A percentile compares a stretch with the other conserved stretches of the same genome.
Evolutionary conservation across 2,888 invertebrate species (phyloP).

Genomic region (Dyspetes luteomarginatus): DNA sequence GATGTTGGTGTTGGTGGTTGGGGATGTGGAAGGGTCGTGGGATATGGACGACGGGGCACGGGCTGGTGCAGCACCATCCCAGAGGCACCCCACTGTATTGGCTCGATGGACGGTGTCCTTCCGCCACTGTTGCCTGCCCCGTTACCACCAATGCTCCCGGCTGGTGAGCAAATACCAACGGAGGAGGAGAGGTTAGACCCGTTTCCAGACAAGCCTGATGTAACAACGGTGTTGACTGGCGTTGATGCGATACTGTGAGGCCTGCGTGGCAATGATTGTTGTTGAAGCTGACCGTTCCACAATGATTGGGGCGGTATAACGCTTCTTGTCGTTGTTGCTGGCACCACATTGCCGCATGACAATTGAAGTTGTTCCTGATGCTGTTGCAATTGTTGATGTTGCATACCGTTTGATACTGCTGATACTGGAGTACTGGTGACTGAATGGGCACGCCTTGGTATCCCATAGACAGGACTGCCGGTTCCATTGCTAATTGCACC

Average conservation of each 20-base stretch:
- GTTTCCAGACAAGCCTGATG: conserved; percentile 69
- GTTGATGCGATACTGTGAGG: conserved; percentile 87
- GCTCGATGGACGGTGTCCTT: conserved; percentile 77
- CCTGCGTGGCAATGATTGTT: conserved; percentile 82
- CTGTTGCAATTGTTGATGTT: conserved; percentile 66
- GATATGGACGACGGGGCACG: conserved; percentile 80
- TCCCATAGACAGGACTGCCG: conserved; percentile 58
- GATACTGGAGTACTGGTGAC: conserved; percentile 78
- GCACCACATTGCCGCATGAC: conserved; percentile 55
- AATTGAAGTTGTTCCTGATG: conserved; percentile 69
- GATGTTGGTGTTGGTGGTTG: conserved; percentile 85
- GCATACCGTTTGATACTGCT: conserved; percentile 67
- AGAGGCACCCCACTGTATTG: conserved; percentile 81
- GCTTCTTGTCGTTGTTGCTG: conserved; percentile 71
- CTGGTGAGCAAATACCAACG: conserved; percentile 70
- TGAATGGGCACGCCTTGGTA: conserved; percentile 72
- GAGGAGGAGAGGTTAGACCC: conserved; percentile 53
- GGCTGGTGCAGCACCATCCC: conserved; percentile 82
- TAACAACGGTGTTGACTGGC: conserved; percentile 75
- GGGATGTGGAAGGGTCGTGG: conserved; percentile 85
- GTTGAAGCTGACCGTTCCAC: conserved; percentile 80
- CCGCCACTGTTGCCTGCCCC: conserved; percentile 38
- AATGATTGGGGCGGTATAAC: conserved; percentile 80
- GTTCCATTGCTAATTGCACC: conserved; percentile 49
- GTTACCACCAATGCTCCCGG: conserved; percentile 49